These are phyloP conservation scores for Acanthaster planci DNA, from an alignment of 35 echinoderm and acorn worm species.

Conservation along the genomic window DNA sequence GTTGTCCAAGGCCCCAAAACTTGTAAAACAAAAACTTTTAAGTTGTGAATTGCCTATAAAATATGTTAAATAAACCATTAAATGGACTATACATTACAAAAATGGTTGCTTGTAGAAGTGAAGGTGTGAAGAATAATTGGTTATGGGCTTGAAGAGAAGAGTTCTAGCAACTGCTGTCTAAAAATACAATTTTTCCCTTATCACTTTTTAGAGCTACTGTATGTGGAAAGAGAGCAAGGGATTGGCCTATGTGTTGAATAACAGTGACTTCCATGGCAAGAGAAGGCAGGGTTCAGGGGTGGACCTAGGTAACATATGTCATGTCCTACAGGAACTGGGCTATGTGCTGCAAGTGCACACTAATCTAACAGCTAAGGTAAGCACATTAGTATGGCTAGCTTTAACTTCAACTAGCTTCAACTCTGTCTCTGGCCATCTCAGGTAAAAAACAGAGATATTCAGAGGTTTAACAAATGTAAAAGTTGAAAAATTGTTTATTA, in stretches of 20 bases:
- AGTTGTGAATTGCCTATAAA: too few species aligned
- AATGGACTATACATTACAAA: too few species aligned
- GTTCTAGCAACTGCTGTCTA: neutral
- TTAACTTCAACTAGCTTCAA: neutral
- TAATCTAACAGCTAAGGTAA: conserved; percentile 29
- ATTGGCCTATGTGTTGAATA: conserved; percentile 32
- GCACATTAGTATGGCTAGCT: too few species aligned
- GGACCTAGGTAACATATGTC: conserved; percentile 24
- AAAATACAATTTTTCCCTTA: neutral
- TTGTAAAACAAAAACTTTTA: too few species aligned
- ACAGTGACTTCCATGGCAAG: conserved; percentile 7
- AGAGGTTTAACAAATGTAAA: too few species aligned
- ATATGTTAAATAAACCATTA: too few species aligned
- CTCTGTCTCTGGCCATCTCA: neutral
- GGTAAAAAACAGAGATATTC: too few species aligned
- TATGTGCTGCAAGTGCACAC: conserved; percentile 12
- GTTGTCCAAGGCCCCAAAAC: too few species aligned
- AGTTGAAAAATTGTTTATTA: too few species aligned
- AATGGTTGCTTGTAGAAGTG: too few species aligned
- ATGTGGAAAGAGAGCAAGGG: conserved; percentile 24
- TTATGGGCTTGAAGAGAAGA: neutral
- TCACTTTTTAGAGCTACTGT: conserved; percentile 19
- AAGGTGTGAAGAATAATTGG: too few species aligned
- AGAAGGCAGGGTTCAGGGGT: neutral
- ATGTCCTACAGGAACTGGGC: conserved; percentile 25